Evolutionary conservation across 2,797 vertebrate species (phyloP), one percentile per base, ranked within the genome.

Genomic region (Pipistrellus kuhlii): DNA sequence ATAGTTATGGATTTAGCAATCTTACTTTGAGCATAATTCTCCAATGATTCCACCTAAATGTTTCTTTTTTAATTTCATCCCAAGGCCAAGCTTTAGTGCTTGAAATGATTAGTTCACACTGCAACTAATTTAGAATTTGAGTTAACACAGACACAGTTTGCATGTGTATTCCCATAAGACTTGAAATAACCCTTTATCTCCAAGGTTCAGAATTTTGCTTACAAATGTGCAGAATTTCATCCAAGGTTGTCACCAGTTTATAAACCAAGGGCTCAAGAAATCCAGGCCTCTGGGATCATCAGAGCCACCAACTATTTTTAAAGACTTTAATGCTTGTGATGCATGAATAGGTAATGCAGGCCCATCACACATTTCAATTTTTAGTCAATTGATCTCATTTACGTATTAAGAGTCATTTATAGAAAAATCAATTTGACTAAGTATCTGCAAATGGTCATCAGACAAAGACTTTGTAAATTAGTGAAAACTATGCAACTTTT

Each of bases 31-130:
- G 80, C 78, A 44, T 69, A 86, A 90, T 96, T 96, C 88, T 87
- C 76, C 85, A 89, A 11, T 72, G 88, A 93, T 95, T 94, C 83
- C 6, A 25, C 91, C 90, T 95, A 93, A 96, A 90, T 85, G 76
- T 90, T 95, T 92, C 91, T 95, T 87, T n/a, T 96, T 95, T 96
- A 97, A 96, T 97, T 96, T 96, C 94, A 76, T 97, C 93, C 85
- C 84, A 96, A 95, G 96, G 80, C 95, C 94, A 96, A 92, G 86
- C 85, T 55, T 91, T 96, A 94, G 90, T 88, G 88, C 85, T 97
- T 57, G 71, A 86, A 66, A 93, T 89, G 92, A 92, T 94, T 94
- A 88, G 88, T 95, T 96, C 68, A 89, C 62, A 35, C 51, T 73
- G 75, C 88, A 93, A 73, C 93, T 92, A 88, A 97, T 95, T 96